Evolutionary conservation across 2,888 invertebrate species (phyloP).

Genomic region (Oscheius sp.): DNA sequence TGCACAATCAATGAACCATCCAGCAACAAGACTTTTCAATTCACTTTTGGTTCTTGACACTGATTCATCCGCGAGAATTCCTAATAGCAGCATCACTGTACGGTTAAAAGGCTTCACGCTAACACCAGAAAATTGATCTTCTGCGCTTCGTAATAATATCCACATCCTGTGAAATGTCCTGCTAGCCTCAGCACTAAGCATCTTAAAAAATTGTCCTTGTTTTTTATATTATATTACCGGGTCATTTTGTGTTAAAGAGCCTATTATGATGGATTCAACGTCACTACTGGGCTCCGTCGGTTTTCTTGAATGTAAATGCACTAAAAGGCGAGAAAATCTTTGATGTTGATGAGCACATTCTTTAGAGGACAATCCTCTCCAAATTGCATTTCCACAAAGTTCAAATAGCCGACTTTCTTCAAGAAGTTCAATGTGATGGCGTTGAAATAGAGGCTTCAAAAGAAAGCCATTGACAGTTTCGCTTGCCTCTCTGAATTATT

Average conservation of each 20-base stretch:
- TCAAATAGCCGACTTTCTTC: conserved; percentile 29
- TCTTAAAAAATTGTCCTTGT: conserved; percentile 39
- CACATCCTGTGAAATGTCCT: conserved; percentile 68
- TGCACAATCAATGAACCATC: conserved; percentile 82
- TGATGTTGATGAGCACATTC: conserved; percentile 43
- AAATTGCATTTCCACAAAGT: conserved; percentile 54
- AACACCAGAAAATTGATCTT: conserved; percentile 48
- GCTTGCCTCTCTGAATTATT: not conserved
- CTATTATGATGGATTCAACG: conserved; percentile 67
- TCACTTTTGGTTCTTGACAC: conserved; percentile 57
- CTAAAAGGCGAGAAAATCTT: conserved; percentile 80
- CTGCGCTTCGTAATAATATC: conserved; percentile 59
- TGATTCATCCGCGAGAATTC: conserved; percentile 69
- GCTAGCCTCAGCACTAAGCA: conserved; percentile 61
- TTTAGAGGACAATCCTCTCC: conserved; percentile 40
- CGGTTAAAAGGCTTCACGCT: conserved; percentile 65
- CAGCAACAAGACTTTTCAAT: conserved; percentile 78
- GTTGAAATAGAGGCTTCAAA: conserved; percentile 63
- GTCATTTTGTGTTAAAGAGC: conserved; percentile 61
- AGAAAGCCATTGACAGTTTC: conserved; percentile 51
- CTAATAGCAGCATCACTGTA: conserved; percentile 69
- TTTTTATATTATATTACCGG: conserved; percentile 25
- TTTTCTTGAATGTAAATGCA: conserved; percentile 83
- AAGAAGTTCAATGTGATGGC: conserved; percentile 22
- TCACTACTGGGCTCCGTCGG: conserved; percentile 76